A percentile compares a stretch with the other conserved stretches of the same genome.
phyloP scores from a whole-genome alignment of 2,113 vertebrate species.

The Nibea albiflora region DNA sequence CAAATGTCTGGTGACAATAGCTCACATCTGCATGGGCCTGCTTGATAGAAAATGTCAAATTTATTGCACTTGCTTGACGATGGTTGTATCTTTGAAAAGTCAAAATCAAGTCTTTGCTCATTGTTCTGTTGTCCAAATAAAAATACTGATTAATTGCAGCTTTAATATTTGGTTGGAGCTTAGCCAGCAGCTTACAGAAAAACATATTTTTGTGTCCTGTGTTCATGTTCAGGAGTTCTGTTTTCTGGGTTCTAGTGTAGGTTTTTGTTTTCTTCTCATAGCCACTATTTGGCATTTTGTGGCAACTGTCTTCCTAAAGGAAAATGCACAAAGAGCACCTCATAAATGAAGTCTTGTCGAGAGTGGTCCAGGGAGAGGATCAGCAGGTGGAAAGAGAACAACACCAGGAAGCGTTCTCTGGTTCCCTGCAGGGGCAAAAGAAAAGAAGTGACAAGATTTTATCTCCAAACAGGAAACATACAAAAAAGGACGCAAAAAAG shows the following conservation, averaged over 20 bases:
- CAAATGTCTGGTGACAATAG: neutral
- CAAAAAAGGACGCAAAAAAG: neutral
- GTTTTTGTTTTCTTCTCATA: neutral
- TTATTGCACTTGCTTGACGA: neutral
- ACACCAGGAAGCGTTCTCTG: conserved; percentile 82
- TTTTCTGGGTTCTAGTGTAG: neutral
- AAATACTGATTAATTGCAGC: neutral
- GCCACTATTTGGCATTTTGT: neutral
- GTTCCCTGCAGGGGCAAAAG: conserved; percentile 74
- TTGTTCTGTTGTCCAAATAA: neutral
- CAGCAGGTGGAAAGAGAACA: conserved; percentile 87
- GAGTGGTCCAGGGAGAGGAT: conserved; percentile 85
- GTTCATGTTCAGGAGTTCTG: neutral
- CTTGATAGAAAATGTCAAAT: neutral
- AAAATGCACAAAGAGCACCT: conserved; percentile 72
- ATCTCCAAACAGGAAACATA: neutral
- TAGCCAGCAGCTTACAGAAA: neutral
- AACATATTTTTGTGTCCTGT: neutral
- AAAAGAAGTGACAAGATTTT: neutral
- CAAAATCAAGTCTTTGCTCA: neutral
- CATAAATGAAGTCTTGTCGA: conserved; percentile 81
- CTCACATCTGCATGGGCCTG: neutral
- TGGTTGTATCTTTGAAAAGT: neutral
- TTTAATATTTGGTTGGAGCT: neutral
- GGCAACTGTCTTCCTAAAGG: neutral